These are phyloP conservation scores for Vulpes vulpes DNA, from an alignment of 2,113 vertebrate genomes.

Conservation along the genomic window DNA sequence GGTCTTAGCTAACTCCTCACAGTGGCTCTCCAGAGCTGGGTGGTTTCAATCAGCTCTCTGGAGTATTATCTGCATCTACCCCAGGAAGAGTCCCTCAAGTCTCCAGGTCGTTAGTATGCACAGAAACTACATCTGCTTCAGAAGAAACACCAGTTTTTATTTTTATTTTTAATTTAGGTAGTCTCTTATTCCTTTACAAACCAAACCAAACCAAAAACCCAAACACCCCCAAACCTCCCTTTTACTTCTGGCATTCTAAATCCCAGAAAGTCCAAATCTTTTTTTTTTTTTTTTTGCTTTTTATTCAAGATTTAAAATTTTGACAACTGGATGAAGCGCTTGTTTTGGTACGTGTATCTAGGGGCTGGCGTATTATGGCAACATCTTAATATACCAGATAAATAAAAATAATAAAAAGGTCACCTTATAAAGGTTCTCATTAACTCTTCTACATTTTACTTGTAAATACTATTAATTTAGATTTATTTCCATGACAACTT, in stretches of 20 bases:
- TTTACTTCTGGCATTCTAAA: conserved; percentile 33
- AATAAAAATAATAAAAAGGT: conserved; percentile 43
- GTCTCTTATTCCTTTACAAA: conserved; percentile 10
- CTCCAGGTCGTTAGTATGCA: not conserved
- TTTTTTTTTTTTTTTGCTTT: not conserved
- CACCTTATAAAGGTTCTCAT: not conserved
- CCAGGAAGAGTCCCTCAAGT: not conserved
- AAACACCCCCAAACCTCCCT: not conserved
- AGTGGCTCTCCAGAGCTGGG: not conserved
- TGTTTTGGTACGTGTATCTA: not conserved
- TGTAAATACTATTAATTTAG: conserved; percentile 81
- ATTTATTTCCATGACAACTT: conserved; percentile 79
- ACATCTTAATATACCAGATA: conserved; percentile 52
- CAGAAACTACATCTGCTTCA: not conserved
- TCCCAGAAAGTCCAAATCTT: not conserved
- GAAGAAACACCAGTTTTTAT: not conserved
- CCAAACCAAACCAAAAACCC: not conserved
- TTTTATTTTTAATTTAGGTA: conserved; percentile 34
- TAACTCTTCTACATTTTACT: conserved; percentile 41
- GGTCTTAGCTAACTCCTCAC: not conserved
- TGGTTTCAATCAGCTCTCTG: not conserved
- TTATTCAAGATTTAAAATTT: conserved; percentile 54
- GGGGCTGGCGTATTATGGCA: not conserved
- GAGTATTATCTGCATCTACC: not conserved
- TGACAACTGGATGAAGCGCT: conserved; percentile 26